These are phyloP conservation scores for Drosophila meridiana DNA, from an alignment of 2,888 invertebrate species.

Conservation along the genomic window DNA sequence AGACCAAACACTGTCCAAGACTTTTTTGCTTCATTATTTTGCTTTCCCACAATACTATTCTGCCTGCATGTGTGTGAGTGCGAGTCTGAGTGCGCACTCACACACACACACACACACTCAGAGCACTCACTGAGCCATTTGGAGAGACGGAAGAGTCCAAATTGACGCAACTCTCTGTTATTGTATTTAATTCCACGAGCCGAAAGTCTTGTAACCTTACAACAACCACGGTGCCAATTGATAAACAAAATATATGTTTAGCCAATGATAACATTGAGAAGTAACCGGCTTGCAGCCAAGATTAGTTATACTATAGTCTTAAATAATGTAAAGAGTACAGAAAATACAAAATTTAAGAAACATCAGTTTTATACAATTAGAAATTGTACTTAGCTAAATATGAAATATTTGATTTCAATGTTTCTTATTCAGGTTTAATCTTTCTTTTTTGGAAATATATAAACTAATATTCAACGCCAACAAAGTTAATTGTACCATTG, in stretches of 20 bases:
- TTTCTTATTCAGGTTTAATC: background rate
- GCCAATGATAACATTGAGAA: background rate
- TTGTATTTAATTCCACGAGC: conserved; percentile 64
- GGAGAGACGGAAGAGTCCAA: conserved; percentile 46
- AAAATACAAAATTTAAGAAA: background rate
- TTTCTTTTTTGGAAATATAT: background rate
- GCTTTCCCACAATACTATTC: conserved; percentile 40
- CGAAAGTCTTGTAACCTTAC: conserved; percentile 36
- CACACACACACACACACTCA: background rate
- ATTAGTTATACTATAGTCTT: background rate
- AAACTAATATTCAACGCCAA: no score
- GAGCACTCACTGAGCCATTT: conserved; percentile 13
- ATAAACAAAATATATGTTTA: background rate
- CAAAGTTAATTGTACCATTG: no score
- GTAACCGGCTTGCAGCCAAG: background rate
- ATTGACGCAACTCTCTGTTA: conserved; percentile 48
- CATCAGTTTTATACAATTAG: background rate
- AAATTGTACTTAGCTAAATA: background rate
- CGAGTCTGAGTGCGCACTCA: conserved; percentile 36
- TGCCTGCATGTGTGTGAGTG: conserved; percentile 19
- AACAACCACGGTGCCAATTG: background rate
- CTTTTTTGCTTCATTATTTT: conserved; percentile 46
- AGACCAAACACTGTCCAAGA: conserved; percentile 51
- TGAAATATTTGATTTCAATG: background rate
- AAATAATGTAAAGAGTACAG: background rate